These are phyloP conservation scores for Drosophila rubida DNA, from an alignment of 2,888 invertebrate genomes.

Conservation along the genomic window DNA sequence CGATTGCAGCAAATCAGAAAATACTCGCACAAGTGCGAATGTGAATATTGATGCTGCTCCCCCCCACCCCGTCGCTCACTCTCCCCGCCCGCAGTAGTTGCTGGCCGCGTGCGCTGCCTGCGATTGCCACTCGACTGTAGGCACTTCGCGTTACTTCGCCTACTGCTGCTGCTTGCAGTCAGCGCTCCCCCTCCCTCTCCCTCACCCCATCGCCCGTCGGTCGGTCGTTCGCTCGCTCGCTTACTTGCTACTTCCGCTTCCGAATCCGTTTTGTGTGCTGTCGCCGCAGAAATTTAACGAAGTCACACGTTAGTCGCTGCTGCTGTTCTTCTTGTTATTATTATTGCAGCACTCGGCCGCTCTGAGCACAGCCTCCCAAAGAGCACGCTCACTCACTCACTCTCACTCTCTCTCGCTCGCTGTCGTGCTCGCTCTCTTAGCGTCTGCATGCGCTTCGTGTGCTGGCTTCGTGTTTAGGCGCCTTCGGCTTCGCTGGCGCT, in stretches of 20 bases:
- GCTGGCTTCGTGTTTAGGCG: constrained; percentile 4
- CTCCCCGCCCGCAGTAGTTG: constrained; percentile 12
- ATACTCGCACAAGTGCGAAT: constrained; percentile 80
- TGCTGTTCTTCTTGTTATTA: constrained; percentile 54
- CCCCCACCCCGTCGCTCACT: neutral
- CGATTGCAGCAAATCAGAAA: constrained; percentile 78
- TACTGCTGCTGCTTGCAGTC: constrained; percentile 33
- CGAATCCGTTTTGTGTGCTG: constrained; percentile 81
- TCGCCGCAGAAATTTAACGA: constrained; percentile 81
- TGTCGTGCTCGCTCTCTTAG: constrained; percentile 37
- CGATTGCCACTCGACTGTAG: constrained; percentile 46
- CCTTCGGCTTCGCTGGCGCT: constrained; percentile 16
- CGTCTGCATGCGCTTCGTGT: constrained; percentile 9
- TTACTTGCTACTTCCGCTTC: constrained; percentile 80
- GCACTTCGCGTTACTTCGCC: constrained; percentile 75
- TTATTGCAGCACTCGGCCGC: constrained; percentile 30
- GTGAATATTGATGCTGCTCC: constrained; percentile 74
- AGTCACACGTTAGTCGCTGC: constrained; percentile 75
- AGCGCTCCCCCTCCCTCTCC: neutral
- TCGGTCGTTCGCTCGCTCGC: constrained; percentile 63
- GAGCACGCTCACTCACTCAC: constrained; percentile 13
- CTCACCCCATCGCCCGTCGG: constrained; percentile 4
- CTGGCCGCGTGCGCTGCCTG: constrained; percentile 29
- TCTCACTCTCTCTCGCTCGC: constrained; percentile 25
- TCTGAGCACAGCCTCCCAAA: constrained; percentile 30